A percentile compares a stretch with the other conserved stretches of the same genome.
Evolutionary conservation across 2,797 vertebrate genomes (phyloP).

Genomic region (Sebastes trivittatus): DNA sequence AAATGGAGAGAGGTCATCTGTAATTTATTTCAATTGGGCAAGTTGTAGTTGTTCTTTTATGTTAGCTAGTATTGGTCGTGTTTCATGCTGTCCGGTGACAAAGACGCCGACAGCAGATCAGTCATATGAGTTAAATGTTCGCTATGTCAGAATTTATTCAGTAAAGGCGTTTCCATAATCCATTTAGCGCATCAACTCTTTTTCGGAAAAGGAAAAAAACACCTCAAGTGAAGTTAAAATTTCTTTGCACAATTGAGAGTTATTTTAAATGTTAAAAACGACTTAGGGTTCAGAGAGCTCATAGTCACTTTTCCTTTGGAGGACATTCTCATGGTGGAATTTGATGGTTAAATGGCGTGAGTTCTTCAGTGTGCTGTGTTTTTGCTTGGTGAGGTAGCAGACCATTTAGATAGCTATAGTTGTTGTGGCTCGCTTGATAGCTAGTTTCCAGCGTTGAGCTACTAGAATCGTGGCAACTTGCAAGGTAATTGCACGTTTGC

Average conservation of each 20-base stretch:
- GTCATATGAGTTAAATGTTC: too few species aligned
- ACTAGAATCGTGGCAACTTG: neutral
- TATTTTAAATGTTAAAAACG: too few species aligned
- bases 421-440: neutral
- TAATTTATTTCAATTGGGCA: too few species aligned
- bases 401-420: neutral
- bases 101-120: too few species aligned
- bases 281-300: neutral
- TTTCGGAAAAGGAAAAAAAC: accelerated
- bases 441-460: neutral
- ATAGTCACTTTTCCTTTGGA: neutral
- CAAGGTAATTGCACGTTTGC: neutral
- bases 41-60: too few species aligned
- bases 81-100: too few species aligned
- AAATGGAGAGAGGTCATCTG: too few species aligned
- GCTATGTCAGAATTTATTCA: too few species aligned
- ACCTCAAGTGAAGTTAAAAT: neutral
- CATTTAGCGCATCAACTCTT: neutral
- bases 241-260: neutral
- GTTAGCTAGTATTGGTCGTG: too few species aligned
- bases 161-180: neutral
- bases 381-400: neutral
- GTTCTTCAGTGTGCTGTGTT: neutral
- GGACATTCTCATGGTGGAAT: neutral
- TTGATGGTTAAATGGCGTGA: neutral